Conservation (phyloP, 2,113 vertebrate species). For the Scopus umbretta region DNA sequence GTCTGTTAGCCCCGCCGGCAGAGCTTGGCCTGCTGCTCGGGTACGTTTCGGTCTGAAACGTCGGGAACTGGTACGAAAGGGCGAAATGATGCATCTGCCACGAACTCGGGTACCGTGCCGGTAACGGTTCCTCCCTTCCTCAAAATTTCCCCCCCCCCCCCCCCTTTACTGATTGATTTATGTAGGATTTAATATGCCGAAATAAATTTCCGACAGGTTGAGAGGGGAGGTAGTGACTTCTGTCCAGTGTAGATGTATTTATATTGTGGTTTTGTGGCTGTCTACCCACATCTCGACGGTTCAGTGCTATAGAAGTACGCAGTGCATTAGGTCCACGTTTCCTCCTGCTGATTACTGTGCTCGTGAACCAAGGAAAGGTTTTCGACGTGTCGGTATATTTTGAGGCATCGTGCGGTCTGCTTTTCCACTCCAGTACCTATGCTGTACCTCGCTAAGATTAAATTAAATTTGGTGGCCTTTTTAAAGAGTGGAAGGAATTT, state of each 20-base stretch:
- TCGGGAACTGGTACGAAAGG: background rate
- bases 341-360: background rate
- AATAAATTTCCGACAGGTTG: background rate
- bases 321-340: accelerated
- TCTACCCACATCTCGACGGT: accelerated
- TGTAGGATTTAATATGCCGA: accelerated
- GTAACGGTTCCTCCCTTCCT: background rate
- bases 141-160: accelerated
- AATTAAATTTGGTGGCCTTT: background rate
- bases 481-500: background rate
- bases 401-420: background rate
- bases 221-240: background rate
- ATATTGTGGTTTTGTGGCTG: background rate
- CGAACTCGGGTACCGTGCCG: accelerated
- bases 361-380: background rate
- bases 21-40: background rate
- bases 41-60: accelerated
- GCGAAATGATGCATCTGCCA: background rate
- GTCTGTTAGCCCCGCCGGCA: accelerated
- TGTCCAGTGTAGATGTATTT: accelerated
- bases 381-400: background rate
- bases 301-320: accelerated
- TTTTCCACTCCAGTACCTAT: accelerated
- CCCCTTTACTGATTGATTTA: accelerated
- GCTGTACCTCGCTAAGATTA: background rate